Conservation (phyloP, 2,113 vertebrate species). For the Ammodytes marinus region DNA sequence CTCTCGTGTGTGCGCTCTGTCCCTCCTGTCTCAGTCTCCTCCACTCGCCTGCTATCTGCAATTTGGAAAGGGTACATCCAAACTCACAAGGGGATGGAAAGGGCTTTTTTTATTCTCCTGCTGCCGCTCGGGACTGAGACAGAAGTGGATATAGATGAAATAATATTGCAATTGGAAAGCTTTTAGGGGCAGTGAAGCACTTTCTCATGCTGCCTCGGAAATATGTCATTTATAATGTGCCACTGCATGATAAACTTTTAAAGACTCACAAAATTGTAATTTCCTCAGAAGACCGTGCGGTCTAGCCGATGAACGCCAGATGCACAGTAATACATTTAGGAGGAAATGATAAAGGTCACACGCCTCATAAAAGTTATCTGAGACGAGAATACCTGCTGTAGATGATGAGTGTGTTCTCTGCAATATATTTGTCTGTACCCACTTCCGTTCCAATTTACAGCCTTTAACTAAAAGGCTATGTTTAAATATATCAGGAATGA, state of each 20-base stretch:
- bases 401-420: slow-evolving; percentile 8
- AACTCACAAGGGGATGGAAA: slow-evolving; percentile 68
- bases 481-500: background rate
- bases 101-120: slow-evolving; percentile 53
- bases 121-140: slow-evolving; percentile 51
- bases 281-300: slow-evolving; percentile 46
- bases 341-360: slow-evolving; percentile 48
- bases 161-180: slow-evolving; percentile 76
- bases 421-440: background rate
- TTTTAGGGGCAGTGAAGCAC: slow-evolving; percentile 63
- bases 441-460: background rate
- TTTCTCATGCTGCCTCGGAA: slow-evolving; percentile 68
- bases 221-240: slow-evolving; percentile 57
- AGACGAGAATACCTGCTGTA: slow-evolving; percentile 17
- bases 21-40: slow-evolving; percentile 48
- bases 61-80: slow-evolving; percentile 75
- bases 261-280: slow-evolving; percentile 52
- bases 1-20: slow-evolving; percentile 32
- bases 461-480: slow-evolving; percentile 5
- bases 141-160: slow-evolving; percentile 65
- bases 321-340: slow-evolving; percentile 6
- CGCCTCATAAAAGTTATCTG: slow-evolving; percentile 12
- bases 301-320: slow-evolving; percentile 3
- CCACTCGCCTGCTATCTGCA: slow-evolving; percentile 59
- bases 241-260: slow-evolving; percentile 52